Conservation (phyloP, 2,797 vertebrate species). For the Aeoliscus strigatus region DNA sequence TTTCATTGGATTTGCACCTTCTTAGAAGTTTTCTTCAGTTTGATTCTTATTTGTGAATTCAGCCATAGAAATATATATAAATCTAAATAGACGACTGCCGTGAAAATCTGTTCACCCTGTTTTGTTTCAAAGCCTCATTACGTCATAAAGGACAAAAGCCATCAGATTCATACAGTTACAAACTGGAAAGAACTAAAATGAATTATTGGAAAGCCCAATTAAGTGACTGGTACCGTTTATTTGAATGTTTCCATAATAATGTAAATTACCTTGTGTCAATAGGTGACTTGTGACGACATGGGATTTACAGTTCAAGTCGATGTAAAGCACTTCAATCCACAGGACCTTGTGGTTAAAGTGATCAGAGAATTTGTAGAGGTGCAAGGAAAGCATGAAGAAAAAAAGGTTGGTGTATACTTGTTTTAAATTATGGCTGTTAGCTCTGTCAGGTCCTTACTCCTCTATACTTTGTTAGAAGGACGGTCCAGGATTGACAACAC, state of each 20-base stretch:
- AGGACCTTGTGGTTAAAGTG: slow-evolving; percentile 76
- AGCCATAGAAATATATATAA: too few species aligned
- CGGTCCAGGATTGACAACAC: slow-evolving; percentile 66
- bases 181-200: too few species aligned
- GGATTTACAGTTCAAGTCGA: slow-evolving; percentile 75
- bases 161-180: too few species aligned
- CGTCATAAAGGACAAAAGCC: too few species aligned
- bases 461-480: slow-evolving; percentile 47
- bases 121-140: too few species aligned
- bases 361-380: slow-evolving; percentile 77
- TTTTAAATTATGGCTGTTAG: not conserved
- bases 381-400: slow-evolving; percentile 76
- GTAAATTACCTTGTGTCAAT: slow-evolving; percentile 10
- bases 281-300: slow-evolving; percentile 71
- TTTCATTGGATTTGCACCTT: not conserved
- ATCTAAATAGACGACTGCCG: too few species aligned
- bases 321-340: slow-evolving; percentile 73
- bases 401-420: slow-evolving; percentile 61
- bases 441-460: not conserved
- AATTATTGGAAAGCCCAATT: too few species aligned
- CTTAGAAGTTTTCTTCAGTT: too few species aligned
- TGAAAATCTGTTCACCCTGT: too few species aligned
- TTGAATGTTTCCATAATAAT: not conserved
- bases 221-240: not conserved
- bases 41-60: too few species aligned